phyloP scores from a whole-genome alignment of 2,888 invertebrate genomes.

The Hydropsyche betteni region DNA sequence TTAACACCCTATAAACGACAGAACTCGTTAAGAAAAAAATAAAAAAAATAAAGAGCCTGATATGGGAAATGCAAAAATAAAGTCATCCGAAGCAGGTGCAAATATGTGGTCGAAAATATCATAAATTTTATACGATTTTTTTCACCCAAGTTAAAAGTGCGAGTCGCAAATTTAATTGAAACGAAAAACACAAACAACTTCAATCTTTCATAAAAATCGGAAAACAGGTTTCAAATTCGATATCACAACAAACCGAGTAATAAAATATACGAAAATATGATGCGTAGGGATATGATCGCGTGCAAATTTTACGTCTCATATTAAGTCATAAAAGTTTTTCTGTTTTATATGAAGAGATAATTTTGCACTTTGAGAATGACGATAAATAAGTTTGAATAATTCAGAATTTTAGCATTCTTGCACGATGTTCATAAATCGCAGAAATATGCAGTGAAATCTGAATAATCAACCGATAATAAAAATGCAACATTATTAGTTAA shows the following conservation, averaged over 20 bases:
- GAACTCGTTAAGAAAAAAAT: background rate
- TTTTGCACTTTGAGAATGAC: no score
- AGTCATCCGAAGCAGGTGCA: background rate
- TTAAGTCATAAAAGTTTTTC: slow-evolving; percentile 16
- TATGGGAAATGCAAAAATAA: background rate
- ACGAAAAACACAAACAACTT: background rate
- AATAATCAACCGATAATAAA: no score
- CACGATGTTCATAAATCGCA: no score
- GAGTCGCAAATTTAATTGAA: background rate
- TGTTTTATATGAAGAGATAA: background rate
- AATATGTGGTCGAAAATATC: background rate
- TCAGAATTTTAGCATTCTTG: no score
- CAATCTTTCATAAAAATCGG: background rate
- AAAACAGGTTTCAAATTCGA: background rate
- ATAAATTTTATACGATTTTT: slow-evolving; percentile 2
- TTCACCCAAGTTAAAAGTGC: background rate
- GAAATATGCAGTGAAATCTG: no score
- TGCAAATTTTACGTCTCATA: background rate
- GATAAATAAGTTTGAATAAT: no score
- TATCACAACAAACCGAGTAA: no score
- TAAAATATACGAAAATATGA: no score
- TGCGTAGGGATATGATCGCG: background rate
- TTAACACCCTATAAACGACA: background rate
- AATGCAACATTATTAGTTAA: no score
- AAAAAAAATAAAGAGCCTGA: background rate